A percentile compares a stretch with the other conserved stretches of the same genome.
Conservation (phyloP, 2,888 invertebrate species). For the Petrolisthes cinctipes region DNA sequence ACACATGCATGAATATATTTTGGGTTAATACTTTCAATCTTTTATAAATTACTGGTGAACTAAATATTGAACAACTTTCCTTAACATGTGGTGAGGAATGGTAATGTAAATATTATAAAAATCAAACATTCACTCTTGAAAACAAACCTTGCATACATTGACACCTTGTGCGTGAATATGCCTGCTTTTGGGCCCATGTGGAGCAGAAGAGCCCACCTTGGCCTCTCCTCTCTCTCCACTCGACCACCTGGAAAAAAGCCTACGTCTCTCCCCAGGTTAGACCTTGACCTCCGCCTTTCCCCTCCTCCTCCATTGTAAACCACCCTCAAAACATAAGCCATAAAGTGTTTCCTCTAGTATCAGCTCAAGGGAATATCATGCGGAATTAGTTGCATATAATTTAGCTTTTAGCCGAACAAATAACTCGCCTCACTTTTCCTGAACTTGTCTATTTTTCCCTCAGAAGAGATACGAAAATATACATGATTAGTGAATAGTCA, state of each 20-base stretch:
- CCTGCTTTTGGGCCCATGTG: slow-evolving; percentile 42
- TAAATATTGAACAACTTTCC: no score
- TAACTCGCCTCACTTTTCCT: no score
- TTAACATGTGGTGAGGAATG: no score
- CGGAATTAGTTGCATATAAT: no score
- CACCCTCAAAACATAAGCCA: not conserved
- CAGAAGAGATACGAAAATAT: no score
- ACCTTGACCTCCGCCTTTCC: not conserved
- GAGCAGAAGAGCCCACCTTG: slow-evolving; percentile 64
- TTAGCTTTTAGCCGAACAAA: no score
- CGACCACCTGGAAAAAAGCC: slow-evolving; percentile 57
- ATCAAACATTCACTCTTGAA: slow-evolving; percentile 17
- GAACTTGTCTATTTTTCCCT: no score
- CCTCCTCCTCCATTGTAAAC: not conserved
- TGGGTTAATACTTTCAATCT: no score
- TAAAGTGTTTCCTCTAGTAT: no score
- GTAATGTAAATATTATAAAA: not conserved
- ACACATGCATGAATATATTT: not conserved
- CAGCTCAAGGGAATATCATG: no score
- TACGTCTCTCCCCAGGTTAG: slow-evolving; percentile 61
- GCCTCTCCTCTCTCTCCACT: slow-evolving; percentile 63
- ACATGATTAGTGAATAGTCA: no score
- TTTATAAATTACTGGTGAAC: no score
- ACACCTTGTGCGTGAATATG: slow-evolving; percentile 45
- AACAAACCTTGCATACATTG: slow-evolving; percentile 50